Conservation (phyloP, 2,888 invertebrate genomes). For the Poecilobothrus nobilitatus region DNA sequence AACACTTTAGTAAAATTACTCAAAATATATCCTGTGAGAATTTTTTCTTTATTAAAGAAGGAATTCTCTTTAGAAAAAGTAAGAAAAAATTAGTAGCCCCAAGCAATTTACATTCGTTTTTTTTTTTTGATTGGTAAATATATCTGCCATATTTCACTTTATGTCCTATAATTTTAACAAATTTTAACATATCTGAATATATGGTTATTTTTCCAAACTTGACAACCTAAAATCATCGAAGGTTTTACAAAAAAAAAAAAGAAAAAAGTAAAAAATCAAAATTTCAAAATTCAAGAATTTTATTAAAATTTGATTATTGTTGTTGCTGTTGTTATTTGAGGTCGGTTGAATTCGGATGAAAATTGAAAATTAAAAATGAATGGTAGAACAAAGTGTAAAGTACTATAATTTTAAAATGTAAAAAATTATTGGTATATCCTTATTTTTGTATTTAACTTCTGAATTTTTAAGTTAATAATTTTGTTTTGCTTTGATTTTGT, state of each 20-base stretch:
- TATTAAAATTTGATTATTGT: too few species aligned
- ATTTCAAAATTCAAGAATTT: too few species aligned
- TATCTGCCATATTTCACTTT: constrained; percentile 4
- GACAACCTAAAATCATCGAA: constrained; percentile 3
- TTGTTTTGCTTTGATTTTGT: neutral
- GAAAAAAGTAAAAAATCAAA: neutral
- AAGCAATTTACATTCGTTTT: neutral
- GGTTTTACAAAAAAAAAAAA: neutral
- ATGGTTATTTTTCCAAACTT: neutral
- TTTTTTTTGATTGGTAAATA: neutral
- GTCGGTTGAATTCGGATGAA: too few species aligned
- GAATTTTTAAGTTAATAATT: neutral
- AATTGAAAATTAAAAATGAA: too few species aligned
- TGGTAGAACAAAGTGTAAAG: too few species aligned
- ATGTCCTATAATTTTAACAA: neutral
- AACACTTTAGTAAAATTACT: too few species aligned
- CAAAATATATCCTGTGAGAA: neutral
- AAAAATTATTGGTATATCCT: neutral
- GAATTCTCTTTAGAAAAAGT: neutral
- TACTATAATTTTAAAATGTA: neutral
- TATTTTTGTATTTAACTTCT: neutral
- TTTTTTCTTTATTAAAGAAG: neutral
- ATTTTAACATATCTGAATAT: too few species aligned
- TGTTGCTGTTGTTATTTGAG: too few species aligned
- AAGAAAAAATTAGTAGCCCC: neutral